A percentile compares a stretch with the other conserved stretches of the same genome.
phyloP scores from a whole-genome alignment of 2,113 vertebrate genomes.

The Pelmatolapia mariae region DNA sequence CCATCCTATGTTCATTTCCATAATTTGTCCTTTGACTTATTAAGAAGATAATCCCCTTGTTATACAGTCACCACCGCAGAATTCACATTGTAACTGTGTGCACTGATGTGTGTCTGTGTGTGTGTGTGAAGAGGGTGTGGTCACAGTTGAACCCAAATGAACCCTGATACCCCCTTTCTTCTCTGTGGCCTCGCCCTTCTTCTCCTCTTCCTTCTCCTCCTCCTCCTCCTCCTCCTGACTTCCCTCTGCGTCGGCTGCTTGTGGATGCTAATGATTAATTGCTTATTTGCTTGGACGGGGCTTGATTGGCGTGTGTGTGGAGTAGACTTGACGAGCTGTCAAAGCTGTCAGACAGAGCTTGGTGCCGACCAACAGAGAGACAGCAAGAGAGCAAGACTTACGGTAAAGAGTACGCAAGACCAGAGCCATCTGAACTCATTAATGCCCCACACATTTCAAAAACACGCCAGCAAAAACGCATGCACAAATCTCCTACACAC shows the following conservation, averaged over 20 bases:
- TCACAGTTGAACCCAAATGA: conserved; percentile 35
- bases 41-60: conserved; percentile 65
- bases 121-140: conserved; percentile 5
- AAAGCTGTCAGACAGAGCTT: conserved; percentile 47
- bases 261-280: conserved; percentile 63
- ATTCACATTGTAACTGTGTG: conserved; percentile 24
- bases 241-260: conserved; percentile 11
- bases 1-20: conserved; percentile 47
- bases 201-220: background rate
- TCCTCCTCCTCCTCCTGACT: background rate
- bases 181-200: background rate
- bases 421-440: conserved; percentile 36
- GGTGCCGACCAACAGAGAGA: background rate
- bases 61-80: conserved; percentile 1
- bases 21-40: conserved; percentile 61
- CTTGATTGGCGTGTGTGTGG: conserved; percentile 52
- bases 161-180: conserved; percentile 20
- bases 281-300: conserved; percentile 52
- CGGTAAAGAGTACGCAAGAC: conserved; percentile 5
- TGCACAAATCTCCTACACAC: background rate
- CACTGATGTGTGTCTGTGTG: background rate
- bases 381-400: background rate
- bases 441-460: background rate
- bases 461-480: background rate
- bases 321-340: conserved; percentile 61